Evolutionary conservation across 2,888 invertebrate species (phyloP), one percentile per base, ranked within the genome.

Genomic region (Scaptomyza tumidula): DNA sequence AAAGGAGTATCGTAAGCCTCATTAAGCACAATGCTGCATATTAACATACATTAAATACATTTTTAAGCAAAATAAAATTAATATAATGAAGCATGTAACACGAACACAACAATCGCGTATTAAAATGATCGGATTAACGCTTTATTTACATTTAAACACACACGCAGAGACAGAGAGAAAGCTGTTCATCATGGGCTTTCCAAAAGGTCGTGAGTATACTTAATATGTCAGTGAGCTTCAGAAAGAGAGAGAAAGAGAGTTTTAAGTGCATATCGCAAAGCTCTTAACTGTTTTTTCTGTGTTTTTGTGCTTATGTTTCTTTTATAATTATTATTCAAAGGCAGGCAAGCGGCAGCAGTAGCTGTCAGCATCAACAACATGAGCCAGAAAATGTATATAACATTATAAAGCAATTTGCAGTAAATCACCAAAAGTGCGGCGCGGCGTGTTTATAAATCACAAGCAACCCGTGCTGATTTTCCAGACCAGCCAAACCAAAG

Each of bases 381-480:
- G 57, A 67, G 59, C 62, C 65, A 69, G 54, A 71, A 77, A 84
- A 84, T 86, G 65, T 84, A 83, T 83, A 86, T 83, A 85, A 85
- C 85, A 87, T 85, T 85, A 85, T 85, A 85, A 87, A 86, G 85
- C 86, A 86, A 86, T 88, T 86, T 86, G 88, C 88, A 88, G 86
- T 86, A 86, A 86, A 86, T 86, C 86, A 86, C 80, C 64, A 63
- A 63, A 87, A 87, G 86, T 53, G 80, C 77, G 77, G 75, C 75
- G 75, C 75, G 77, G 77, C 86, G 81, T 84, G 85, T 81, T 84
- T 84, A 85, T 85, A 85, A 85, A 85, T 85, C 88, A 85, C 80
- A 74, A 80, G 73, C 80, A 74, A 50, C 55, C 57, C 66, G 45
- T 56, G 58, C 74, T 39, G 62, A 60, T 53, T 63, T 63, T 39